Evolutionary conservation across 2,888 invertebrate species (phyloP), one percentile per base, ranked within the genome.

Genomic region (Mythimna ferrago): DNA sequence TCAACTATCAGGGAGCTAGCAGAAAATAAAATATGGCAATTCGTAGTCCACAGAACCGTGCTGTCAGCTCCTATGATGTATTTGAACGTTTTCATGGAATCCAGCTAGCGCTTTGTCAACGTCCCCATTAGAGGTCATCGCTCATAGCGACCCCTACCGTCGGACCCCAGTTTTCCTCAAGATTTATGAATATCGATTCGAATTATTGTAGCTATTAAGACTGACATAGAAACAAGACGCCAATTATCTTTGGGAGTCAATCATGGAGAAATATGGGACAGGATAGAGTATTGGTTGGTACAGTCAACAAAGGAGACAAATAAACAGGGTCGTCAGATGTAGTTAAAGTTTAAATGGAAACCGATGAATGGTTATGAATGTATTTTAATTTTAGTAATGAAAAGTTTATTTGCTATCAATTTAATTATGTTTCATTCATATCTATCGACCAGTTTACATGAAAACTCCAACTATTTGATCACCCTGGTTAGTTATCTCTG

Each of bases 21-120:
- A 92, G 92, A 95, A 95, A 95, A 95, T 95, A 95, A 95, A 95
- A 95, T 95, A 95, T 95, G 92, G 95, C 94, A 93, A 93, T 94
- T 93, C 93, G 91, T 92, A 93, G 90, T 93, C 92, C 91, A 89
- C 92, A 93, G 94, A 93, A 94, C 90, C 91, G 89, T 89, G 92
- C 94, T 95, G 95, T 95, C 95, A 94, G 87, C 86, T 82, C 84
- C 88, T 91, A 96, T 96, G 96, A 96, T 96, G 96, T 95, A 96
- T 96, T 94, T 94, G 95, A 95, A 90, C 95, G 95, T 95, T 96
- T 96, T 95, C 95, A 95, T 93, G 94, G 92, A 91, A 92, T 92
- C 92, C 92, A 91, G 89, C 87, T 87, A 89, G 91, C 94, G 94
- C 95, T 96, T 95, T 96, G 95, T 96, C 96, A 96, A 96, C 92